Evolutionary conservation across 2,113 vertebrate genomes (phyloP).

Genomic region (Rhombomys opimus): DNA sequence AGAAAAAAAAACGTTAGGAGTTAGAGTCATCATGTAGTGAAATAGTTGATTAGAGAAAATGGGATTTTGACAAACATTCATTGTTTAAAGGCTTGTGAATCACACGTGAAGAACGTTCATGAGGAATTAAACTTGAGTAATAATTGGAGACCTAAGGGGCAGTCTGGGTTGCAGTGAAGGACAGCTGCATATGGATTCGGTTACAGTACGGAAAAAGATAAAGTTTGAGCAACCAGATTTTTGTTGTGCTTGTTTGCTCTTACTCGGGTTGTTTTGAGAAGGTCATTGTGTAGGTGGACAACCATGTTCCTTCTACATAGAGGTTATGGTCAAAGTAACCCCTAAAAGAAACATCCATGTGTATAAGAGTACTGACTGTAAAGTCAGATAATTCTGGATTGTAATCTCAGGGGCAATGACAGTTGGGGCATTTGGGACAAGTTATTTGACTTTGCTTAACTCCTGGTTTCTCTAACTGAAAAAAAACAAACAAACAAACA

Average conservation of each 20-base stretch:
- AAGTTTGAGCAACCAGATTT: background rate
- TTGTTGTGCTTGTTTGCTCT: slow-evolving; percentile 26
- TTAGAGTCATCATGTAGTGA: slow-evolving; percentile 13
- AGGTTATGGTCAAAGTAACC: background rate
- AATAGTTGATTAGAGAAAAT: slow-evolving; percentile 51
- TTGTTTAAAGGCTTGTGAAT: slow-evolving; percentile 64
- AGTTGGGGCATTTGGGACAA: slow-evolving; percentile 35
- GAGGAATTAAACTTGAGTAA: slow-evolving; percentile 55
- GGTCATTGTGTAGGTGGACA: slow-evolving; percentile 7
- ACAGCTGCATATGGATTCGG: slow-evolving; percentile 69
- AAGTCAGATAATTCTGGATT: slow-evolving; percentile 19
- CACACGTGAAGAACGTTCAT: slow-evolving; percentile 41
- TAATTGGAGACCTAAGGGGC: slow-evolving; percentile 60
- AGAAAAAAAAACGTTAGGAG: background rate
- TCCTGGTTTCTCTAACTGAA: slow-evolving; percentile 30
- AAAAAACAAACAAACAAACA: background rate
- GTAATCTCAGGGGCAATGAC: slow-evolving; percentile 49
- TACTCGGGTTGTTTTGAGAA: slow-evolving; percentile 45
- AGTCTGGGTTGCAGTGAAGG: slow-evolving; percentile 45
- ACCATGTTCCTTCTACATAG: slow-evolving; percentile 20
- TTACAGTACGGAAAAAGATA: slow-evolving; percentile 59
- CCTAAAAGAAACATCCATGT: background rate
- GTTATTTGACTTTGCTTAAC: slow-evolving; percentile 54
- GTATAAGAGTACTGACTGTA: background rate
- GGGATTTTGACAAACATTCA: slow-evolving; percentile 42